These are phyloP conservation scores for Lophochroa leadbeateri DNA, from an alignment of 2,113 vertebrate species.

Conservation along the genomic window DNA sequence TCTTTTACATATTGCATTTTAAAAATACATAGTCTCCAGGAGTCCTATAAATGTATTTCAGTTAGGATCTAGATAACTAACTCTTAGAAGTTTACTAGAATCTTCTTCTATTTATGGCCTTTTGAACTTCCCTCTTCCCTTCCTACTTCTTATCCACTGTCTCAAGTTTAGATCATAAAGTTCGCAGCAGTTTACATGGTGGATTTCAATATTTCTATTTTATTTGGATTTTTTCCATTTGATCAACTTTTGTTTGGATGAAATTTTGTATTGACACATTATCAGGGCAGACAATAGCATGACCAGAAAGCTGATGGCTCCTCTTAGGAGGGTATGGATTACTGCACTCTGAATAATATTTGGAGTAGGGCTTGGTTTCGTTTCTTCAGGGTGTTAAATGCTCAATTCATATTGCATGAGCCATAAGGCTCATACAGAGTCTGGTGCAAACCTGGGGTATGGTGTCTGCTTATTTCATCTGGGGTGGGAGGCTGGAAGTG, in stretches of 20 bases:
- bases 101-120: background rate
- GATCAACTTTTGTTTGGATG: background rate
- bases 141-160: background rate
- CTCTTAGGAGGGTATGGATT: background rate
- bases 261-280: background rate
- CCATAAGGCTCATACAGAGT: rapidly evolving
- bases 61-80: background rate
- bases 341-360: background rate
- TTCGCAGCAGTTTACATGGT: background rate
- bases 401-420: background rate
- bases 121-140: background rate
- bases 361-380: background rate
- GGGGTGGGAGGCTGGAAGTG: background rate
- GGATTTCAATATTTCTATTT: background rate
- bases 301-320: background rate
- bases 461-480: rapidly evolving
- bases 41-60: background rate
- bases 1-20: background rate
- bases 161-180: background rate
- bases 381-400: background rate
- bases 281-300: background rate
- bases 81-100: background rate
- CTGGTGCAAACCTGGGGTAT: background rate
- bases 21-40: background rate
- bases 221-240: background rate